Evolutionary conservation across 1,140 invertebrate genomes (phyloP), one percentile per base, ranked within the genome.

Genomic region (Drosophila parvula): DNA sequence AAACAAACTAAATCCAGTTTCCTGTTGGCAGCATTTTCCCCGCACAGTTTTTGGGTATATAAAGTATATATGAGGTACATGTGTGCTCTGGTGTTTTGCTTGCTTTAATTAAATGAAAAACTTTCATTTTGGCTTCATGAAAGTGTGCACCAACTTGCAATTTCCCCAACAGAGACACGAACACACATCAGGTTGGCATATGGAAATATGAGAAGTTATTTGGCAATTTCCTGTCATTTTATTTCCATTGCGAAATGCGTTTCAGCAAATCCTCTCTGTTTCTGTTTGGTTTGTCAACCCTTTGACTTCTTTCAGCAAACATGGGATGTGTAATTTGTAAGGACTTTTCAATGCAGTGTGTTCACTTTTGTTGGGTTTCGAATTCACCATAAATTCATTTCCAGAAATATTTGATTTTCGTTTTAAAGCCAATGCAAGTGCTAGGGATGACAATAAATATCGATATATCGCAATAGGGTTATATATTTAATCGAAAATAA

Each of bases 171-270:
- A 36, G 28, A 34, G 14, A 22, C 27, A 45, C 41, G 14, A 27
- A 16, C 32, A 47, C 43, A 59, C 36, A 18, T 27, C 16, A 16
- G 51, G 34, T 22, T 47, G 71, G 58, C 56, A 68, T 44, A 47
- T 79, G 62, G 45, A 32, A 68, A 68, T 64, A 65, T 64, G 65
- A 58, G 65, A 80, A 70, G 61, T 77, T 61, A 74, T 76, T 79
- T 79, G 71, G 48, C 58, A 71, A 76, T 68, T 78, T 78, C 69
- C 62, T 74, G 74, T 40, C 56, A 45, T 77, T 81, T 50, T 51
- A 41, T 56, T 58, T 18, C 28, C 10, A 44, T 38, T 73, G 55
- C 32, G 45, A 62, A 63, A 68, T 79, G 78, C 53, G 47, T 58
- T 74, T 68, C 22, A 22, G 22, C 22, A 22, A 22, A 22, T 22